Evolutionary conservation across 2,797 vertebrate species (phyloP), one percentile per base, ranked within the genome.

Genomic region (Muraenolepis orangiensis): DNA sequence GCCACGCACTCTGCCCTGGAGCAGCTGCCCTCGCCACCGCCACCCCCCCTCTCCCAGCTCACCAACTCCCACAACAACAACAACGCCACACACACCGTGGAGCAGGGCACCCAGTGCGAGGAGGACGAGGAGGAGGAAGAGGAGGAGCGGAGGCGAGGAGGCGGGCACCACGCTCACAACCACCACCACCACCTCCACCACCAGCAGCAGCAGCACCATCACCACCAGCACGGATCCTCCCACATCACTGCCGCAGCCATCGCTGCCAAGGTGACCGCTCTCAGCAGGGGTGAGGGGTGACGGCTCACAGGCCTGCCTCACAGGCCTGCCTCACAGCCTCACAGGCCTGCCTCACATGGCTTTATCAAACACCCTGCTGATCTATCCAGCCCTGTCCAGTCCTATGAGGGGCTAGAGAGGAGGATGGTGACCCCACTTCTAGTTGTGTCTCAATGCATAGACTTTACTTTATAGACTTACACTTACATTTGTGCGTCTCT

Each of bases 221-320:
- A 90, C 14, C 89, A 91, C 81, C 91, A 92, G 84, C 91, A 92
- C 1, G 88, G 90, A 81, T 92, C 92, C 80, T 92, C 93, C 77
- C 92, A 94, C 88, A 99, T 98, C 93, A 99, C 97, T 16, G 96
- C 97, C 80, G 97, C 97, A 66, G 96, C 96, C 72, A 97, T 98
- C 78, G 96, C 97, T 90, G 96, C 96, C 82, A 99, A 98, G 95
- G 97, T 98, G 90, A 88, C 71, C 28, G 10, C 14, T 14, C 13
- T 13, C 8, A 5, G 57, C 57, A 46, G 2, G 20, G 26, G 20
- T n/a, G 14, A 8, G 12, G 29, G 69, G 34, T 40, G 3, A 36
- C 20, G 10, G n/a, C 3, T 2, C 20, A 11, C n/a, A 69, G n/a
- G n/a, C n/a, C n/a, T n/a, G n/a, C n/a, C n/a, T n/a, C n/a, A n/a